A percentile compares a stretch with the other conserved stretches of the same genome.
Conservation (phyloP, 2,888 invertebrate genomes). For the Villa cingulata region DNA sequence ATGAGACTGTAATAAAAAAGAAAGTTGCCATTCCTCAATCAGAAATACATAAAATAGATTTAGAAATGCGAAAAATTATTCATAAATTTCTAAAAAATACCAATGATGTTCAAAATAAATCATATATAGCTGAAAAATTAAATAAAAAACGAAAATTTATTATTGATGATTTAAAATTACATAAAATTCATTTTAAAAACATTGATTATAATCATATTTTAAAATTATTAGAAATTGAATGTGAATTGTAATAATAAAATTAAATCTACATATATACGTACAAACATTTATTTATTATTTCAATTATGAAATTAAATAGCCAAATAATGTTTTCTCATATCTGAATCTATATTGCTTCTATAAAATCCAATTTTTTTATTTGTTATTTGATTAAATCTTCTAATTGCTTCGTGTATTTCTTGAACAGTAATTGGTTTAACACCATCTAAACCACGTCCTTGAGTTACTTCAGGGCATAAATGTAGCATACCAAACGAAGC, state of each 20-base stretch:
- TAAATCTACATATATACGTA: too few relatives aligned
- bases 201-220: too few relatives aligned
- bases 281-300: too few relatives aligned
- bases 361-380: conserved; percentile 26
- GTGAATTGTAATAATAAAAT: too few relatives aligned
- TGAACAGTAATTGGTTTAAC: conserved; percentile 60
- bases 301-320: conserved; percentile 23
- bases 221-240: too few relatives aligned
- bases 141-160: conserved; percentile 24
- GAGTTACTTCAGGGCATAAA: conserved; percentile 36
- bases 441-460: conserved; percentile 46
- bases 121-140: conserved; percentile 15
- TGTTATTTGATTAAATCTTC: conserved; percentile 42
- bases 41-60: conserved; percentile 18
- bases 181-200: neutral
- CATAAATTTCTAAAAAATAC: conserved; percentile 9
- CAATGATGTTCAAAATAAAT: neutral
- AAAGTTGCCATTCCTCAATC: neutral
- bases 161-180: conserved; percentile 12
- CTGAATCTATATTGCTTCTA: conserved; percentile 28
- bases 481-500: conserved; percentile 32
- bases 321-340: conserved; percentile 27
- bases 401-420: conserved; percentile 71
- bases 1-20: neutral
- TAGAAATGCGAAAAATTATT: conserved; percentile 23